Conservation (phyloP, 2,113 vertebrate species). For the Nansenia antarctica region DNA sequence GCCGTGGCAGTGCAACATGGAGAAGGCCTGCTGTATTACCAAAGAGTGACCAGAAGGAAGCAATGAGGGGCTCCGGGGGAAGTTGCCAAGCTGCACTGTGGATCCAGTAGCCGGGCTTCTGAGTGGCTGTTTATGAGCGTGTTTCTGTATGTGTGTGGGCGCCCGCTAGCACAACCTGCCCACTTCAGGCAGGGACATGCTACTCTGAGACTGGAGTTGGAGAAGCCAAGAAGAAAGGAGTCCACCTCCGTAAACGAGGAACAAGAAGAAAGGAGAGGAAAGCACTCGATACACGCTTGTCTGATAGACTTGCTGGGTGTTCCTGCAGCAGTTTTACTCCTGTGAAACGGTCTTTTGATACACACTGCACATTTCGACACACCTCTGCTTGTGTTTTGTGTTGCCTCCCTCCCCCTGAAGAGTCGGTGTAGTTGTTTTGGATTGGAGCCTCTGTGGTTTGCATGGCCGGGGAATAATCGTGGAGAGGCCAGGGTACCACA, state of each 20-base stretch:
- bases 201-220: conserved; percentile 54
- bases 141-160: conserved; percentile 55
- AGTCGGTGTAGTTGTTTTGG: conserved; percentile 72
- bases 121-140: conserved; percentile 60
- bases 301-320: conserved; percentile 24
- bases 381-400: conserved; percentile 55
- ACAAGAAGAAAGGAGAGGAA: conserved; percentile 32
- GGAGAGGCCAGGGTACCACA: conserved; percentile 99
- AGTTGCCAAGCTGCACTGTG: conserved; percentile 67
- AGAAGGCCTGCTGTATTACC: conserved; percentile 52
- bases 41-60: conserved; percentile 69
- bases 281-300: conserved; percentile 22
- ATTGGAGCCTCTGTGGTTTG: conserved; percentile 85
- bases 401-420: conserved; percentile 50
- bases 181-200: conserved; percentile 56
- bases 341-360: conserved; percentile 41
- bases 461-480: conserved; percentile 95
- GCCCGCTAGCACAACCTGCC: conserved; percentile 62
- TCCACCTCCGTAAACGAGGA: conserved; percentile 32
- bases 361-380: conserved; percentile 39
- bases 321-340: conserved; percentile 30
- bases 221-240: conserved; percentile 35
- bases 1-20: conserved; percentile 62
- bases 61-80: conserved; percentile 65
- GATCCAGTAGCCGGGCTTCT: conserved; percentile 68